Evolutionary conservation across 2,888 invertebrate genomes (phyloP).

Genomic region (Eupithecia subumbrata): DNA sequence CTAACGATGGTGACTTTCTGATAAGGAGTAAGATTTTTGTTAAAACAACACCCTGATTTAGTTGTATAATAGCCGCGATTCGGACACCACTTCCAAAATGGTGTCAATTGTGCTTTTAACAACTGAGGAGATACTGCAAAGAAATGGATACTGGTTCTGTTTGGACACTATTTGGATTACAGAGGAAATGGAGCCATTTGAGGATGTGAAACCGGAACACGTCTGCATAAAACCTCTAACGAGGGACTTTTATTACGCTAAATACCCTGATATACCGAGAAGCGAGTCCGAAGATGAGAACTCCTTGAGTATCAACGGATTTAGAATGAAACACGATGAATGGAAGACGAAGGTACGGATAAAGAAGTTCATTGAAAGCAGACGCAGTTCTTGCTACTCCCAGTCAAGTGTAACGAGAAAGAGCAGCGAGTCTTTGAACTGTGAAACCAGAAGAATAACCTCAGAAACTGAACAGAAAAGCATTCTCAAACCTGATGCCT

Average conservation of each 20-base stretch:
- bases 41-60: constrained; percentile 30
- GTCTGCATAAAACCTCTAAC: constrained; percentile 68
- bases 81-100: constrained; percentile 53
- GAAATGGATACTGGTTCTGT: constrained; percentile 73
- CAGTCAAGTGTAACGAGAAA: constrained; percentile 53
- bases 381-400: constrained; percentile 54
- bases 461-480: constrained; percentile 49
- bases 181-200: constrained; percentile 76
- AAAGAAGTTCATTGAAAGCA: constrained; percentile 59
- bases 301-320: constrained; percentile 68
- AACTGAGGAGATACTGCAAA: constrained; percentile 74
- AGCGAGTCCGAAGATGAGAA: constrained; percentile 79
- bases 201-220: constrained; percentile 71
- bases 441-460: constrained; percentile 52
- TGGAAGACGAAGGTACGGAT: constrained; percentile 72
- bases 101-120: constrained; percentile 73
- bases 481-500: constrained; percentile 26
- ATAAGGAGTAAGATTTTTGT: constrained; percentile 24
- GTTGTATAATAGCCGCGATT: constrained; percentile 18
- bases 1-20: constrained; percentile 33
- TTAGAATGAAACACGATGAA: constrained; percentile 66
- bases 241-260: constrained; percentile 73
- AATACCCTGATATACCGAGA: constrained; percentile 73
- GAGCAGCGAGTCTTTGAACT: constrained; percentile 51
- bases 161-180: constrained; percentile 73